Base-by-base conservation (phyloP, 2,113 vertebrate species). In the Mesitornis unicolor region DNA sequence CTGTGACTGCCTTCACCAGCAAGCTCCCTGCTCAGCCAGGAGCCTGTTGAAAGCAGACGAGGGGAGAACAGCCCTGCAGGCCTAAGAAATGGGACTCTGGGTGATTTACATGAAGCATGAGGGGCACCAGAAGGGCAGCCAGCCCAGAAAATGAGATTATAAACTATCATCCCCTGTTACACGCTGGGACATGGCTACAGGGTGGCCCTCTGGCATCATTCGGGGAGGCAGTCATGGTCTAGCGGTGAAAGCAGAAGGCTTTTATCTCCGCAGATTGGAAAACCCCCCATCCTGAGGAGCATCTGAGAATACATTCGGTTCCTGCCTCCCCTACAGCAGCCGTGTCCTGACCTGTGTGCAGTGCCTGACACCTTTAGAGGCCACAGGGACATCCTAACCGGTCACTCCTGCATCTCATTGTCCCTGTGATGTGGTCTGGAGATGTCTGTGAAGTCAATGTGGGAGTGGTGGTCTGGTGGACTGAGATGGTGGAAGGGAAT, bases 131-230 rank as follows among this genome's bases (percentile, higher is more conserved):
- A 93, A 95, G 91, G 89, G 84, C 89, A 90, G 83, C 59, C 83
- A 95, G 79, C 68, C 83, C 93, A 96, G 91, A 93, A 97, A 96
- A 97, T 93, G 89, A 97, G 96, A 95, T 97, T 96, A 95, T 92
- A 89, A 90, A 84, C 86, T 92, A 80, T 83, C 93, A 95, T 95
- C 76, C 93, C 35, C 87, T 90, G 89, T 93, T 96, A 95, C 86
- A 90, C 1, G 13, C 91, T 93, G 91, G 80, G 89, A 93, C 0
- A 6, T 86, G 83, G 69, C 86, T 97, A 26, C 90, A 71, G 92
- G 94, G 93, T 97, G 96, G 93, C 83, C 94, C 68, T 87, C 54
- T 90, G 80, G 67, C 83, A 89, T 93, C 90, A 78, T 75, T 54
- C 0, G 0, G 22, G 60, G 60, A 92, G 68, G 75, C 73, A 84